Percentiles rank a stretch among this genome's conserved stretches.
These are phyloP conservation scores for Stenodema calcarata DNA, from an alignment of 2,888 invertebrate species.

Conservation along the genomic window DNA sequence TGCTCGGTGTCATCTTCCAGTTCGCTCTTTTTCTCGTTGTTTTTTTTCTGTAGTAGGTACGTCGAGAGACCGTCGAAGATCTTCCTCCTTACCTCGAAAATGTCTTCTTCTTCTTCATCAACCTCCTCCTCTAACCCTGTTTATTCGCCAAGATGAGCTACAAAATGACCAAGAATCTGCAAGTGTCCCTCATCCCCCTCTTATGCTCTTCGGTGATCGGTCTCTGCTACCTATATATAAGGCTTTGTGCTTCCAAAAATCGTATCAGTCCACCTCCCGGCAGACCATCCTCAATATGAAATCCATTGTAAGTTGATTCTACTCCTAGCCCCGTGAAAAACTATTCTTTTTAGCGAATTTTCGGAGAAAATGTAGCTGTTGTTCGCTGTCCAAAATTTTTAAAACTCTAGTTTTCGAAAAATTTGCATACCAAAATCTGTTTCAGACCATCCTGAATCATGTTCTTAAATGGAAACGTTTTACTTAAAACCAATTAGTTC, in stretches of 20 bases:
- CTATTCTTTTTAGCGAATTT: too few relatives aligned
- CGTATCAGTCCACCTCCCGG: neutral
- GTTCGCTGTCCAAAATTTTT: too few relatives aligned
- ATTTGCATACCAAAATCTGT: too few relatives aligned
- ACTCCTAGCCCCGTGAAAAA: too few relatives aligned
- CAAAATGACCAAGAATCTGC: constrained; percentile 30
- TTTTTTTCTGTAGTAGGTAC: too few relatives aligned
- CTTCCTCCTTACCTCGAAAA: neutral
- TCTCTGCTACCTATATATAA: neutral
- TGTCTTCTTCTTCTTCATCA: neutral
- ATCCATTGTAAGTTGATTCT: neutral
- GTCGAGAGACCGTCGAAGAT: neutral
- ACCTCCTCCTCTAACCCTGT: neutral
- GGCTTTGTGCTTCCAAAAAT: neutral
- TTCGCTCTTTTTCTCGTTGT: neutral
- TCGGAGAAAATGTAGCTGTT: too few relatives aligned
- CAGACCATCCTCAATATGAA: constrained; percentile 5
- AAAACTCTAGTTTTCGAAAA: too few relatives aligned
- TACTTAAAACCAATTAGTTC: too few relatives aligned
- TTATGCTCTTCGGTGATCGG: neutral
- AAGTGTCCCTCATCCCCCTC: constrained; percentile 2
- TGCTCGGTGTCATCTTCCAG: constrained; percentile 36
- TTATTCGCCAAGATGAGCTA: neutral
- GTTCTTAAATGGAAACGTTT: too few relatives aligned
- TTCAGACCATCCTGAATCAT: too few relatives aligned